These are phyloP conservation scores for Athalia rosae DNA, from an alignment of 2,888 invertebrate genomes.

Conservation along the genomic window DNA sequence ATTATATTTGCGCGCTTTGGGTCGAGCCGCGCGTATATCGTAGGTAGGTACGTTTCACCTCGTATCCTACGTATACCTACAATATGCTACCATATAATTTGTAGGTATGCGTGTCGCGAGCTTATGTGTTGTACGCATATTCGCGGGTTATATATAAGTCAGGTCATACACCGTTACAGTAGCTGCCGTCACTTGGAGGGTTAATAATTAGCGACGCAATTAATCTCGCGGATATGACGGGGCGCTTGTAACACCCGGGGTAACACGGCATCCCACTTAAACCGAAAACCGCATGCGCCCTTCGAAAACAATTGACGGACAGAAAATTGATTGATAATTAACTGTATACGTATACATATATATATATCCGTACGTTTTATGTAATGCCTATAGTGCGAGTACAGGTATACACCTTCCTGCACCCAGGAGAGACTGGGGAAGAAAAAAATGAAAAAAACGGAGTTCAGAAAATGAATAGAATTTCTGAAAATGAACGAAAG, in stretches of 20 bases:
- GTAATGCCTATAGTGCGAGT: too few species aligned
- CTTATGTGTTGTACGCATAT: not conserved
- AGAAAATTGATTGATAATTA: constrained; percentile 67
- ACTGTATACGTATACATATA: constrained; percentile 53
- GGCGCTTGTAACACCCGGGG: constrained; percentile 33
- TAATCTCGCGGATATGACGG: constrained; percentile 41
- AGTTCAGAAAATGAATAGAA: too few species aligned
- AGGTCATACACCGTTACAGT: not conserved
- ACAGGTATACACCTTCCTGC: too few species aligned
- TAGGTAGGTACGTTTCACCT: not conserved
- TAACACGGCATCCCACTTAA: constrained; percentile 71
- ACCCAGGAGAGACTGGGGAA: too few species aligned
- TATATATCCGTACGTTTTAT: too few species aligned
- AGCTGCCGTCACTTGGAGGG: constrained; percentile 26
- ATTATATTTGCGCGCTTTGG: too few species aligned
- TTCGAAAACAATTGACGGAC: constrained; percentile 67
- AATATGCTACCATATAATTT: not conserved
- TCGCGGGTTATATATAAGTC: not conserved
- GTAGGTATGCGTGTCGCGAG: not conserved
- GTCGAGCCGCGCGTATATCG: not conserved
- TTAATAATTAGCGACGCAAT: constrained; percentile 43
- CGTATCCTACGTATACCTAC: not conserved
- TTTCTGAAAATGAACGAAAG: too few species aligned
- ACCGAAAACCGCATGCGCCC: constrained; percentile 50
- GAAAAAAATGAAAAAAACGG: too few species aligned